Conservation (phyloP, 2,797 vertebrate species). For the Dryobates pubescens region DNA sequence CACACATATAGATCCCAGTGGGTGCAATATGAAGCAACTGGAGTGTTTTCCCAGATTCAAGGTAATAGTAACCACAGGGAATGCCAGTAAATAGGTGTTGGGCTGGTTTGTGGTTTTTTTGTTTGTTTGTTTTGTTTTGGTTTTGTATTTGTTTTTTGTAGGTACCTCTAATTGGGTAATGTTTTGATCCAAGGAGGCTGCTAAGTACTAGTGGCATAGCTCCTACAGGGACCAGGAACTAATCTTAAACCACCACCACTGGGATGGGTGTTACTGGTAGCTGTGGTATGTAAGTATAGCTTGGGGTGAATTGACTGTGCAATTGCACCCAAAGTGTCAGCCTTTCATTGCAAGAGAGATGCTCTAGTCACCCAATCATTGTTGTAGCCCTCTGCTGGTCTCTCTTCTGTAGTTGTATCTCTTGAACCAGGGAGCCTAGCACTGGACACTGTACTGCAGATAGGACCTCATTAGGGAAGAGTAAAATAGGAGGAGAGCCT, state of each 20-base stretch:
- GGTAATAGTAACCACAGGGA: background rate
- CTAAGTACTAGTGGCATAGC: background rate
- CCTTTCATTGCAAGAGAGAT: too few relatives aligned
- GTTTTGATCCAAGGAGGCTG: background rate
- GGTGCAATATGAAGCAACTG: background rate
- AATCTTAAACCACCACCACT: accelerated
- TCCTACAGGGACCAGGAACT: background rate
- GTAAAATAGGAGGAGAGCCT: too few relatives aligned
- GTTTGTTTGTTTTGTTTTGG: background rate
- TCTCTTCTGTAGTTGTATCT: too few relatives aligned
- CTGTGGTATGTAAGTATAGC: background rate
- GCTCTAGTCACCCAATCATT: too few relatives aligned
- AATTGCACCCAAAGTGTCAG: accelerated
- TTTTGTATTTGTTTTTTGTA: background rate
- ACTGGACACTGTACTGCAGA: too few relatives aligned
- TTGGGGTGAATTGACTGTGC: background rate
- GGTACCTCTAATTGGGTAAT: background rate
- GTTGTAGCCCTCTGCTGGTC: too few relatives aligned
- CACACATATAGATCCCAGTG: background rate
- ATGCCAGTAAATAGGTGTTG: background rate
- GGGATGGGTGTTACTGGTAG: background rate
- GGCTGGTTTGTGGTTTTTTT: background rate
- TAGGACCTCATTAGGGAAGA: too few relatives aligned
- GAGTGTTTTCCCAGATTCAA: background rate
- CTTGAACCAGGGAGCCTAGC: too few relatives aligned